Evolutionary conservation across 2,113 vertebrate species (phyloP), one percentile per base, ranked within the genome.

Genomic region (Tamias sibiricus): DNA sequence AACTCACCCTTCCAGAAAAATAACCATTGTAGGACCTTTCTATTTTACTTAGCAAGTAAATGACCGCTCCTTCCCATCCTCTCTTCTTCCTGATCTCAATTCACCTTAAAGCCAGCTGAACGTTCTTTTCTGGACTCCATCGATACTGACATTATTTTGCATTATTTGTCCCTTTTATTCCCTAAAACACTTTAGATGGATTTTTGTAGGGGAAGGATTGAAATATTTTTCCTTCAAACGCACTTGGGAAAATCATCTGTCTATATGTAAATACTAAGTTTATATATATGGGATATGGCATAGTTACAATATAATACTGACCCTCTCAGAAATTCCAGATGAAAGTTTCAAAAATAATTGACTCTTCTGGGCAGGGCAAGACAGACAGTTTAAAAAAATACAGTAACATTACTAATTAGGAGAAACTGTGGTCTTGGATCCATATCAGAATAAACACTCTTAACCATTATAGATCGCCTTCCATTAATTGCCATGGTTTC

Each of bases 361-460:
- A 84, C 47, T 96, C 89, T 84, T 13, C 83, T 86, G 84, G 42
- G 91, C 52, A 97, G 76, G 94, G 49, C 17, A 83, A 97, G 75
- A 98, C n/a, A 97, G 90, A 69, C 19, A 87, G 77, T 89, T 97
- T 85, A 95, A 96, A 96, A 98, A 91, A 98, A 96, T 93, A 95
- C 57, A 95, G 62, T 90, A 95, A 76, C 85, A 81, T 59, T 82
- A 95, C 80, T 97, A 98, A 97, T 95, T 83, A 97, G 82, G 86
- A 98, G 92, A 98, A 98, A 97, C n/a, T 96, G 74, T 91, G 84
- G 69, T 88, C 96, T 97, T 93, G 91, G 69, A 97, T 90, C 82
- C 89, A 6, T 84, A 95, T 96, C 89, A 97, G 95, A 96, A 97
- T 81, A 97, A 97, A 98, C 85, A 94, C 20, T 96, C 57, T 95